Percentiles rank a stretch among this genome's conserved stretches.
Conservation (phyloP, 2,888 invertebrate species). For the Xestia sexstrigata region DNA sequence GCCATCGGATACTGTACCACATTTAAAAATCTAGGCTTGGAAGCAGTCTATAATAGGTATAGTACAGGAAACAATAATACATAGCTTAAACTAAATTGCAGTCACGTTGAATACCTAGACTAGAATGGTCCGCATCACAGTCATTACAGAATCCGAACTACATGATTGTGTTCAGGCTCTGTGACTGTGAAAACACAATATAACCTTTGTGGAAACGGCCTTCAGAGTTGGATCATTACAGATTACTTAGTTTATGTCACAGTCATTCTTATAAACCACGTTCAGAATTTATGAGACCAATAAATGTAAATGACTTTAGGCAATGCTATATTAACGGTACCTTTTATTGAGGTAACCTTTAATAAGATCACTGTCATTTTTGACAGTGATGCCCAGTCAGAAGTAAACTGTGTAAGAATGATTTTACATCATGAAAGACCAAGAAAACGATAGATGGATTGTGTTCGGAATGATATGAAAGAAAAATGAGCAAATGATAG, state of each 20-base stretch:
- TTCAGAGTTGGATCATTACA: slow-evolving; percentile 53
- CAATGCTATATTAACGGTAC: neutral
- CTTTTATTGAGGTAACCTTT: too few species aligned
- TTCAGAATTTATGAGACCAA: slow-evolving; percentile 6
- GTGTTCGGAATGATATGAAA: too few species aligned
- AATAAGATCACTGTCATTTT: too few species aligned
- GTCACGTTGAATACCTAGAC: slow-evolving; percentile 10
- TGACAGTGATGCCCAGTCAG: too few species aligned
- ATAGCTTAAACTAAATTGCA: neutral
- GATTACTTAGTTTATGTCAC: slow-evolving; percentile 11
- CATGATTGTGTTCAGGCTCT: slow-evolving; percentile 62
- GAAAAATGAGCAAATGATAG: too few species aligned
- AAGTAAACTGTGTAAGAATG: too few species aligned
- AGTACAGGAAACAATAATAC: neutral
- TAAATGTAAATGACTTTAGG: too few species aligned
- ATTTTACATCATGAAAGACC: too few species aligned
- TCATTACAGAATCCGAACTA: slow-evolving; percentile 43
- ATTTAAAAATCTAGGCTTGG: neutral
- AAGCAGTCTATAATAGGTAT: neutral
- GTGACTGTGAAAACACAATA: slow-evolving; percentile 65
- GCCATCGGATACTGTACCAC: neutral
- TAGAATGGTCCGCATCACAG: neutral
- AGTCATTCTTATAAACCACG: slow-evolving; percentile 22
- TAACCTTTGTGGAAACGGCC: slow-evolving; percentile 61
- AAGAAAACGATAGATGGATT: too few species aligned